Evolutionary conservation across 2,888 invertebrate species (phyloP), one percentile per base, ranked within the genome.

Genomic region (Leptinotarsa juncta): DNA sequence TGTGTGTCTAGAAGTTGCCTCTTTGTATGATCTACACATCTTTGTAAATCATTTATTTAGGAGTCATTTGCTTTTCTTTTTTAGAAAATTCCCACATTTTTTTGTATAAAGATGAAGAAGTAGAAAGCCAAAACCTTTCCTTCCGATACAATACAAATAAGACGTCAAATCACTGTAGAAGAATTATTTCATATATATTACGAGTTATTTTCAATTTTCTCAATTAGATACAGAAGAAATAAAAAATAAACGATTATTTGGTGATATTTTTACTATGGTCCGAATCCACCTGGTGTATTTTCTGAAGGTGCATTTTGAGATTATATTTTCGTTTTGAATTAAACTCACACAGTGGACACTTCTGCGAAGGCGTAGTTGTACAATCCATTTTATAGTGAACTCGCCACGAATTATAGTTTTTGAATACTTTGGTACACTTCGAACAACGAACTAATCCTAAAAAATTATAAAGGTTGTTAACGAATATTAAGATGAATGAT

Each of bases 321-420:
- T 83, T 83, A 74, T 82, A 84, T 71, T 81, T 82, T 32, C 84
- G 74, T 62, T 82, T 82, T 5, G 83, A 81, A 15, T 77, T 78
- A 65, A 82, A 84, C 3, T 77, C 69, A 71, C 84, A 83, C 5
- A 78, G 66, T 15, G 72, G 70, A 69, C 84, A 84, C 4, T 71
- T 69, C 66, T 81, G 80, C 18, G 75, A 70, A 51, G 77, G 77
- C 3, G 74, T 70, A 70, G 80, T 81, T 48, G 78, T 79, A 76
- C 85, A 85, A 70, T 85, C 84, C 68, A 84, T 75, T 14, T 82
- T 83, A 4, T 80, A 80, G 74, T 86, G 86, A 4, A 83, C 83
- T 26, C 84, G 79, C 71, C 85, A 77, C 67, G 83, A 83, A 73
- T 83, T 82, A 48, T 77, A 71, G 72, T 85, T 84, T 77, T 86